These are phyloP conservation scores for Pristis pectinata DNA, from an alignment of 2,797 vertebrate genomes.

Conservation along the genomic window DNA sequence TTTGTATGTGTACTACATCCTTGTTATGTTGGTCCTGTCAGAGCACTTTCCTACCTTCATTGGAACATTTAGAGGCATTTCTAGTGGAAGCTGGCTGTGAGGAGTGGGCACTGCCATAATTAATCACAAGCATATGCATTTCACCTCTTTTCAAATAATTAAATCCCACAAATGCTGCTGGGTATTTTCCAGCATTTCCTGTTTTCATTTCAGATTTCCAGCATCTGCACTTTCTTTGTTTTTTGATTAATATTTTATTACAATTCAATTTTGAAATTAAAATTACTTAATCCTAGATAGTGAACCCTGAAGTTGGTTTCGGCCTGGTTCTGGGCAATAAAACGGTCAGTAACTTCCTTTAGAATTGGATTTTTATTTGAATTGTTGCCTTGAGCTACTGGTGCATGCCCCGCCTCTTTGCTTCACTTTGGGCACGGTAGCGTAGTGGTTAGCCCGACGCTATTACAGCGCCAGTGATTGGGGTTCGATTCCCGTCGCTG, in stretches of 20 bases:
- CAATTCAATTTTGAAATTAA: background rate
- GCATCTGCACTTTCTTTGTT: too few relatives aligned
- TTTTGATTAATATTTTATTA: background rate
- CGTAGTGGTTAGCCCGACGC: too few relatives aligned
- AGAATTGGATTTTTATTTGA: too few relatives aligned
- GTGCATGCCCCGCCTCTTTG: too few relatives aligned
- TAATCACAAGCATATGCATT: background rate
- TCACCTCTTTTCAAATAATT: background rate
- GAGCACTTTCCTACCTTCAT: background rate
- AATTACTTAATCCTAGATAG: background rate
- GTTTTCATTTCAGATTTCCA: too few relatives aligned
- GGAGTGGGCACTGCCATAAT: background rate
- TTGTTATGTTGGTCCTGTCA: background rate
- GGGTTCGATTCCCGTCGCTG: too few relatives aligned
- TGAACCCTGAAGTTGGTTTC: background rate
- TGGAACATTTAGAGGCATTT: background rate
- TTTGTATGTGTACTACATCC: background rate
- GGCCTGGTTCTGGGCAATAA: background rate
- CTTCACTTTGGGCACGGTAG: background rate
- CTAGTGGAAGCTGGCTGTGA: background rate
- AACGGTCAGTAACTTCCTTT: too few relatives aligned
- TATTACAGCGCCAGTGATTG: too few relatives aligned
- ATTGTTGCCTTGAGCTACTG: background rate
- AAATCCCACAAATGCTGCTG: too few relatives aligned
- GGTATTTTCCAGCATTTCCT: too few relatives aligned